Conservation (phyloP, 2,797 vertebrate species). For the Neosilurus mollespiculum region DNA sequence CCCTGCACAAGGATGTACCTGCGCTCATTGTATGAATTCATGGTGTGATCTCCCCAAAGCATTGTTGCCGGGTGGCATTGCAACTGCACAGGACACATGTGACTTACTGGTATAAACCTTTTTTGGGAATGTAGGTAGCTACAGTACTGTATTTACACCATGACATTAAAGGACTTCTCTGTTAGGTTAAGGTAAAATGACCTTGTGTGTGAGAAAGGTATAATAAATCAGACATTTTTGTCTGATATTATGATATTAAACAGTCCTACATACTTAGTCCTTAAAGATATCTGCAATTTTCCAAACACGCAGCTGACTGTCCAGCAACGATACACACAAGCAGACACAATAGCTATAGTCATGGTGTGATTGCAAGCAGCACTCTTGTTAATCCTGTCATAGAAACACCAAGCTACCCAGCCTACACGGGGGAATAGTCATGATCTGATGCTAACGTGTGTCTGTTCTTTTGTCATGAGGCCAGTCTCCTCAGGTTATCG, state of each 20-base stretch:
- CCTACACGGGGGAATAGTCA: constrained; percentile 18
- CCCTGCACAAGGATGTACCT: too few relatives aligned
- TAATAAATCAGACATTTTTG: too few relatives aligned
- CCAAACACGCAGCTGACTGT: not conserved
- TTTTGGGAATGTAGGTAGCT: too few relatives aligned
- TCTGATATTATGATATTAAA: not conserved
- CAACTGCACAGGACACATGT: too few relatives aligned
- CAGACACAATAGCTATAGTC: not conserved
- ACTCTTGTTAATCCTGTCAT: not conserved
- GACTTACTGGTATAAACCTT: too few relatives aligned
- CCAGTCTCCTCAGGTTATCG: constrained; percentile 41
- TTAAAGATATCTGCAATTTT: not conserved
- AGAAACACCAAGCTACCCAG: not conserved
- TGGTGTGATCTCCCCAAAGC: too few relatives aligned
- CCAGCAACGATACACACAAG: not conserved
- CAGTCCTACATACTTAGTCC: not conserved
- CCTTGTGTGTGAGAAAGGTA: too few relatives aligned
- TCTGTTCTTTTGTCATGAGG: constrained; percentile 30
- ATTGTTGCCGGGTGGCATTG: too few relatives aligned
- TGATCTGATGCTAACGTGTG: constrained; percentile 47
- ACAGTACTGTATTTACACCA: too few relatives aligned
- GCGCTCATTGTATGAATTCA: too few relatives aligned
- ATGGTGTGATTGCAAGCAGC: not conserved
- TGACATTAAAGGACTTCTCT: too few relatives aligned
- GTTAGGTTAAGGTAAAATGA: too few relatives aligned